Conservation (phyloP, 2,888 invertebrate species). For the Aphodius granarius region DNA sequence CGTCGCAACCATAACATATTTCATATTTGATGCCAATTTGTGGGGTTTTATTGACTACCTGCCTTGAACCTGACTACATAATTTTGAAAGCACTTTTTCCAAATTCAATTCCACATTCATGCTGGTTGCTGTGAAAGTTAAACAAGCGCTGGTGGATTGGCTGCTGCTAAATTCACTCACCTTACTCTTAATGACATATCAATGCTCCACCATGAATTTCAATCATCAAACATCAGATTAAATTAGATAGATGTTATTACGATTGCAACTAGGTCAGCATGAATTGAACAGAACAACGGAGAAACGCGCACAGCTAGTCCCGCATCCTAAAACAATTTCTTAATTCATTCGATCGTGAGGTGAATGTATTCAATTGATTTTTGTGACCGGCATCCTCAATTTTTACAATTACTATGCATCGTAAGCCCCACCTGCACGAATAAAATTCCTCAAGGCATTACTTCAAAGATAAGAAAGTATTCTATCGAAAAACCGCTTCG, state of each 20-base stretch:
- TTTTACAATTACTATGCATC: constrained; percentile 6
- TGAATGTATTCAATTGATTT: constrained; percentile 8
- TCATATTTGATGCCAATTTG: no score
- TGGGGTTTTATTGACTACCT: no score
- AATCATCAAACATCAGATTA: neutral
- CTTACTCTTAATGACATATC: no score
- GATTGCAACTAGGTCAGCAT: neutral
- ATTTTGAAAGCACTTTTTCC: no score
- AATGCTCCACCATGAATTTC: no score
- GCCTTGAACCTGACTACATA: no score
- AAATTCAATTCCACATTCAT: no score
- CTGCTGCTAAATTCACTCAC: no score
- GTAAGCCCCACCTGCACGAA: neutral
- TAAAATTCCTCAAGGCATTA: neutral
- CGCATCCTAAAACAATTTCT: constrained; percentile 3
- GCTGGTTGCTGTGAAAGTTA: no score
- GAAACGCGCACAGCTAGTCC: neutral
- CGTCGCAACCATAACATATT: no score
- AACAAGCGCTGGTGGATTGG: no score
- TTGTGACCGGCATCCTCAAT: neutral
- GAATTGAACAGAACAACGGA: neutral
- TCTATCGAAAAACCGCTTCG: no score
- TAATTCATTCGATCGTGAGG: constrained; percentile 5
- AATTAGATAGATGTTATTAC: neutral
- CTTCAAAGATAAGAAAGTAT: neutral